phyloP scores from a whole-genome alignment of 2,797 vertebrate genomes.

The Nyctalus aviator region DNA sequence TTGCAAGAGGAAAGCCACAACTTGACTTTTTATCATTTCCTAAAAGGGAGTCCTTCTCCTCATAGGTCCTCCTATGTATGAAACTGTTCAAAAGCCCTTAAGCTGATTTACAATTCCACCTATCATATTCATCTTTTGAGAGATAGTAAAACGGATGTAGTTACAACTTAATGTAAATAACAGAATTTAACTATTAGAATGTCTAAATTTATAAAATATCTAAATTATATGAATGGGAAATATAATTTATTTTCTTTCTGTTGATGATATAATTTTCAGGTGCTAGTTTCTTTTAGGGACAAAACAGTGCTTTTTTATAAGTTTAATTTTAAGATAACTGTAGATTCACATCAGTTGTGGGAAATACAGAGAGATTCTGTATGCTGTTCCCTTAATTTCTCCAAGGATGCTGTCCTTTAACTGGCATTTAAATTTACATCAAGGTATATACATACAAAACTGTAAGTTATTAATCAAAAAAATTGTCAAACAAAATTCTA shows the following conservation, averaged over 20 bases:
- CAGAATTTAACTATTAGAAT: background rate
- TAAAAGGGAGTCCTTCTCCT: background rate
- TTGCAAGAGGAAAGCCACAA: background rate
- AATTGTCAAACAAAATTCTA: background rate
- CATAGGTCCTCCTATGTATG: background rate
- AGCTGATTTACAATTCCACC: background rate
- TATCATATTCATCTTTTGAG: background rate
- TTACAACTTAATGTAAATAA: slow-evolving; percentile 22
- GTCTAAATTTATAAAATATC: slow-evolving; percentile 2
- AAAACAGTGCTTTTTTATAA: background rate
- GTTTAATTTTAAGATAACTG: background rate
- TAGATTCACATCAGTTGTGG: background rate
- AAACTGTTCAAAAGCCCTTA: background rate
- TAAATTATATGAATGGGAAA: background rate
- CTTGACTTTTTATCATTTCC: background rate
- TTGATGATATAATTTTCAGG: background rate
- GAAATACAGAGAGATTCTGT: background rate
- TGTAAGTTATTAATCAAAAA: background rate
- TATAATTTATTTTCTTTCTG: background rate
- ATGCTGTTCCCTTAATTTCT: background rate
- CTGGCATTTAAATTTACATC: background rate
- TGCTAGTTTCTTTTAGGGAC: background rate
- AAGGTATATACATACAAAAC: background rate
- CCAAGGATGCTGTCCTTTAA: background rate
- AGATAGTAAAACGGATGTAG: background rate